Base-by-base conservation (phyloP, 2,888 invertebrate genomes). In the Pelosia muscerda region DNA sequence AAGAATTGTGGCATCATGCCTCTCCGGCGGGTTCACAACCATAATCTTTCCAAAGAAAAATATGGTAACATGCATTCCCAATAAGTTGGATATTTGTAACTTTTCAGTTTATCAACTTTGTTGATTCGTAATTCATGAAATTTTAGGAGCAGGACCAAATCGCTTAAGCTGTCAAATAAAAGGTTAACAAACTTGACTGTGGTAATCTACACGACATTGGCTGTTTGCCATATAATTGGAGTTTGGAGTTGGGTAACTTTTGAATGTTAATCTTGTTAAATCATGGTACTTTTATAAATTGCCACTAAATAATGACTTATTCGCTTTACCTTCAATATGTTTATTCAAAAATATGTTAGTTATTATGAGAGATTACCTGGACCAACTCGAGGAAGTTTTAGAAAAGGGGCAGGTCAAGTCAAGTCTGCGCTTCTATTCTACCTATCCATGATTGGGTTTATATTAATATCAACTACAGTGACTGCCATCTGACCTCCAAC, bases 221-320 rank as follows among this genome's bases (percentile, higher is more conserved):
- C 49, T 49, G 49, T 19, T 49, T n/a, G 49, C 49, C 49, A 49
- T 8, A 49, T 49, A 49, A 49, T 49, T 49, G n/a, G 49, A 49
- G 2, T 9, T 49, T 49, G n/a, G n/a, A 49, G 2, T 49, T 49
- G n/a, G n/a, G n/a, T 19, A 49, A 49, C 49, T 49, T 49, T 49
- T 49, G n/a, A 49, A 49, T 49, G 49, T 49, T n/a, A 49, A 49
- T 49, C 49, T n/a, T 49, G 49, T 49, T 49, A 49, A n/a, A 49
- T n/a, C 49, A 49, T 49, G 49, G 49, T 49, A n/a, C 9, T 19
- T n/a, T 49, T n/a, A 49, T 49, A 49, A 49, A 49, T 49, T n/a
- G 8, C 49, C 49, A 19, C 5, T 42, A 42, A 42, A 19, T 42
- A 42, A 42, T 42, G 42, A 19, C 19, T 42, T 42, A 19, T 42